Conservation (phyloP, 2,797 vertebrate species). For the Hypotaenidia okinawae region DNA sequence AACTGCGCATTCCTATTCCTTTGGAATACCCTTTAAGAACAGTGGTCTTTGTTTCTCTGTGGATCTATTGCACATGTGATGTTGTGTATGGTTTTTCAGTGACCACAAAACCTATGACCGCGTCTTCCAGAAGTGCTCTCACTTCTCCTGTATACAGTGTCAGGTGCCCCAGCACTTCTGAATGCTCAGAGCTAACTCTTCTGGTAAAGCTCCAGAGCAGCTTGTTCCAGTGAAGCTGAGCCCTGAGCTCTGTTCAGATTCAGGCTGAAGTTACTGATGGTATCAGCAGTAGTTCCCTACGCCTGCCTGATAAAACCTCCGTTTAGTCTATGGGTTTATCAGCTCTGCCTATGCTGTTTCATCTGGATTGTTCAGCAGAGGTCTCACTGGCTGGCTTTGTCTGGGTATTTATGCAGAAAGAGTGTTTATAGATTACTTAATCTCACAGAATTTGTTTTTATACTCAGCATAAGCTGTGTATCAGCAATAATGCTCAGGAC, state of each 20-base stretch:
- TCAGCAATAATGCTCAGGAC: not conserved
- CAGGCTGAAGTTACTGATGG: not conserved
- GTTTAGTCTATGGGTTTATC: not conserved
- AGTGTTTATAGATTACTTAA: not conserved
- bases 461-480: not conserved
- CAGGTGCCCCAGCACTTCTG: not conserved
- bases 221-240: not conserved
- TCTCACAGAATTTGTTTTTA: not conserved
- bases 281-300: not conserved
- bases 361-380: not conserved
- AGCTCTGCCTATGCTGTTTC: not conserved
- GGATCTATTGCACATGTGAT: accelerated
- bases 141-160: accelerated
- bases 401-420: not conserved
- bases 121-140: not conserved
- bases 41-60: not conserved
- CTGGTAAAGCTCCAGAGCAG: not conserved
- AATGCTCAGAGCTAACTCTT: not conserved
- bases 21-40: not conserved
- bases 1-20: not conserved
- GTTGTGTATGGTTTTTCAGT: not conserved
- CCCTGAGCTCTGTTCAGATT: not conserved
- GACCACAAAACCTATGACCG: not conserved
- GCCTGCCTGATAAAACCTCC: not conserved
- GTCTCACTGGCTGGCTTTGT: not conserved